Base-by-base conservation (phyloP, 2,888 invertebrate species). In the Rhorus exstirpatorius region DNA sequence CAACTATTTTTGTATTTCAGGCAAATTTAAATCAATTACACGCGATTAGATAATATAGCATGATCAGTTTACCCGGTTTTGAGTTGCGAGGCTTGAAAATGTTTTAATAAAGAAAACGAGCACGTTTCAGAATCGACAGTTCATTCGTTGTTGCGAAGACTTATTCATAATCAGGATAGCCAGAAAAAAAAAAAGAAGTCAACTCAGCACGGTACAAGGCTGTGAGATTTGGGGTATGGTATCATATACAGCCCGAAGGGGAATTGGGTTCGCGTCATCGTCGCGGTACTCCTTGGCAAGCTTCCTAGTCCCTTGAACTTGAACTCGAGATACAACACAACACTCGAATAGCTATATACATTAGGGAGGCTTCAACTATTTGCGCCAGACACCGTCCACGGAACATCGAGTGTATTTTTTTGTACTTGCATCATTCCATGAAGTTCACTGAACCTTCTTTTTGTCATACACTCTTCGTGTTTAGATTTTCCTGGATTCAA, bases 291-390 rank as follows among this genome's bases (percentile, higher is more conserved):
- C 65, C 49, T 81, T 81, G 81, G 81, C 81, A 81, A 81, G 67
- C 61, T 77, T 81, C 81, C 77, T 60, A 53, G 71, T 72, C 26
- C 67, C 67, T 81, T 68, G 81, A 81, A 71, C 77, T 77, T 81
- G 81, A 81, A 81, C 67, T 60, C 44, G 17, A 51, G 55, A 46
- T 46, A 51, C 10, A 46, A 53, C 70, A 1, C 31, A 74, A 31
- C 41, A 49, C 12, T 53, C 41, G 31, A 60, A 14, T 21, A 60
- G 8, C 21, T 61, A 24, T 14, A 21, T 17, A 61, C 7, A n/a
- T n/a, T n/a, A 19, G 14, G 53, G n/a, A 58, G 24, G n/a, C n/a
- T 31, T 14, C 6, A 60, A 60, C 17, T 35, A 38, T 60, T 60
- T 38, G 17, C 60, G 38, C 17, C 26, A 60, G 14, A 17, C 14